Conservation (phyloP, 2,797 vertebrate genomes). For the Pelodytes ibericus region DNA sequence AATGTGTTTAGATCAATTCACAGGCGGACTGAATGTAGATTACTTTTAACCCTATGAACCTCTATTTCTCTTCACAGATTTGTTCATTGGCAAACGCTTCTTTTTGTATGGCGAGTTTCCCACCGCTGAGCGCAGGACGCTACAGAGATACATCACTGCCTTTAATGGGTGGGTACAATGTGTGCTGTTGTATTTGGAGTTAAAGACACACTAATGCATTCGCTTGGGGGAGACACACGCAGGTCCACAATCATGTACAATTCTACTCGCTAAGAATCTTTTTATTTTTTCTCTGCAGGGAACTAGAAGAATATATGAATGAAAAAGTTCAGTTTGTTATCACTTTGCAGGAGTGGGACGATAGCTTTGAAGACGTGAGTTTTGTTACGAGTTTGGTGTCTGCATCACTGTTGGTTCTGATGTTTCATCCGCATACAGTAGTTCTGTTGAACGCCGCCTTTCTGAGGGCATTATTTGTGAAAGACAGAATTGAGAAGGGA, state of each 20-base stretch:
- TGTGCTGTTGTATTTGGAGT: background rate
- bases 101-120: constrained; percentile 89
- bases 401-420: no score
- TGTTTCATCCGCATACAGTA: no score
- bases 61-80: constrained; percentile 70
- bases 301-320: constrained; percentile 87
- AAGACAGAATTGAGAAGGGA: no score
- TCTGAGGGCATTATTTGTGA: no score
- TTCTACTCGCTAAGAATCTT: no score
- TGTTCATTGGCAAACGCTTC: constrained; percentile 83
- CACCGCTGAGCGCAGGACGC: constrained; percentile 77
- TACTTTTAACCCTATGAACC: no score
- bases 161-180: constrained; percentile 81
- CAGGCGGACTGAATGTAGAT: background rate
- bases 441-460: no score
- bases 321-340: constrained; percentile 89
- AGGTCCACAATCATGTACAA: no score
- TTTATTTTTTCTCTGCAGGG: constrained; percentile 62
- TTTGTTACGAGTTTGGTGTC: no score
- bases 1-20: background rate
- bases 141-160: constrained; percentile 84
- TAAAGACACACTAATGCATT: background rate
- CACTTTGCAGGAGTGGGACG: constrained; percentile 89
- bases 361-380: constrained; percentile 89
- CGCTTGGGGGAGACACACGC: no score